Conservation (phyloP, 1,140 invertebrate species). For the Babylonia areolata region DNA sequence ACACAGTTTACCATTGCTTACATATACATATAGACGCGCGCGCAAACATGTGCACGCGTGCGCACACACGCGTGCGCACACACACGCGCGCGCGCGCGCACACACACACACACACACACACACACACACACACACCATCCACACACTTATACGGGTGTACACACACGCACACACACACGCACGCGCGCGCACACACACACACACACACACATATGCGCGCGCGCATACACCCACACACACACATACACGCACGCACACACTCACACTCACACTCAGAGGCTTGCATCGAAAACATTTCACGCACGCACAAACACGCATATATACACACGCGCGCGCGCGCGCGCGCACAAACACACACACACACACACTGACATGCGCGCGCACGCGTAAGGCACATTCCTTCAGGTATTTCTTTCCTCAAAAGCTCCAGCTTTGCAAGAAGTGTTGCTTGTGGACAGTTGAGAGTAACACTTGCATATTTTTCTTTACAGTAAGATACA, state of each 20-base stretch:
- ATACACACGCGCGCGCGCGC: background rate
- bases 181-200: conserved; percentile 10
- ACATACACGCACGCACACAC: background rate
- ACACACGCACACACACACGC: background rate
- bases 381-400: too few relatives aligned
- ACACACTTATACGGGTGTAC: too few relatives aligned
- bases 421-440: too few relatives aligned
- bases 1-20: too few relatives aligned
- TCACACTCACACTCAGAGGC: background rate
- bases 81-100: background rate
- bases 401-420: too few relatives aligned
- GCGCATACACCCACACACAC: background rate
- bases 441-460: too few relatives aligned
- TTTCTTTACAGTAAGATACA: too few relatives aligned
- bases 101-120: background rate
- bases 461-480: too few relatives aligned
- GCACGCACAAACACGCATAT: background rate
- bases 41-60: background rate
- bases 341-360: too few relatives aligned
- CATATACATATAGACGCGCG: background rate
- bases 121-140: too few relatives aligned
- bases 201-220: background rate
- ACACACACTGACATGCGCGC: too few relatives aligned
- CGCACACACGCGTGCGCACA: background rate
- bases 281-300: too few relatives aligned